Evolutionary conservation across 2,888 invertebrate species (phyloP), one percentile per base, ranked within the genome.

Genomic region (Caenorhabditis becei): DNA sequence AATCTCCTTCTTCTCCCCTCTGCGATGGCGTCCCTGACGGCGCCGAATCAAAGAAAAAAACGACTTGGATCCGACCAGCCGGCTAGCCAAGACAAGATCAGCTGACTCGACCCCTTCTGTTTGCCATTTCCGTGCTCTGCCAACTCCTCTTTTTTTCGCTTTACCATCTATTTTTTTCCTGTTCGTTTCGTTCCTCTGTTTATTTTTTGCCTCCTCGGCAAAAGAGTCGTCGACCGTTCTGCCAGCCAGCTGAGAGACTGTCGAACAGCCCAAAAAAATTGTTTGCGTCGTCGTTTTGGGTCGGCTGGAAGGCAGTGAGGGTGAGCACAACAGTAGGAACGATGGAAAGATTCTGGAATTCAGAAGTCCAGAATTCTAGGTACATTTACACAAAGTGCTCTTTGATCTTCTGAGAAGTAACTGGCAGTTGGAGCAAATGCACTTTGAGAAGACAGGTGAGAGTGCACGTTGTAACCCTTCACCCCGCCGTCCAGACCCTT

Each of bases 391-490:
- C 67, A 16, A 44, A 32, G 20, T 59, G 69, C 47, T 67, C 67
- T 59, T 51, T 37, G 69, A 44, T 69, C 69, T 26, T 24, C 20
- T 16, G n/a, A 28, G 20, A 11, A 41, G 47, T 56, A 37, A 41
- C 16, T 41, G 7, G 41, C 41, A 54, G 53, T 18, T 14, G 44
- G n/a, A n/a, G n/a, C n/a, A n/a, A n/a, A n/a, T 18, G 49, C 14
- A 41, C 35, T n/a, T 23, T 41, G 16, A 35, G 58, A 24, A 44
- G 58, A 58, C 66, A 66, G 65, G 65, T 65, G 65, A 53, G 53
- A 53, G 53, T 53, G 53, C 53, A 71, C 62, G 62, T 71, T 71
- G 71, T 71, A 71, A 71, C 63, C 54, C 54, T 49, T 24, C 56
- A 16, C 11, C 20, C 37, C 44, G 24, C 28, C 16, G 18, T 18